These are phyloP conservation scores for Odontomachus brunneus DNA, from an alignment of 1,140 invertebrate genomes.

Conservation along the genomic window DNA sequence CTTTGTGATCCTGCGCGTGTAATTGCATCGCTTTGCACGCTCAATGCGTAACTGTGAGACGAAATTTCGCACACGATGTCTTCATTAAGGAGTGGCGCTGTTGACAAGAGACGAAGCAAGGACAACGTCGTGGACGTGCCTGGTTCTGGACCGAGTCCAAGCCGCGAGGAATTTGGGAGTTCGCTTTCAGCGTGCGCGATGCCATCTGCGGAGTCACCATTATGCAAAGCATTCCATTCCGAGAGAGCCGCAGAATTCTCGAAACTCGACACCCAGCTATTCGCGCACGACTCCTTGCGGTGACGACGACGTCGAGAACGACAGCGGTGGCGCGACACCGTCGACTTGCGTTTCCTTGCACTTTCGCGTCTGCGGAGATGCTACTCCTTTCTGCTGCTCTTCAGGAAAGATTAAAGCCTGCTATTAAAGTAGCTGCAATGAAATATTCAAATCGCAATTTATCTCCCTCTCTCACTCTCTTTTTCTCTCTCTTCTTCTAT, in stretches of 20 bases:
- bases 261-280: constrained; percentile 81
- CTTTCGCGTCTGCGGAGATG: not conserved
- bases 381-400: not conserved
- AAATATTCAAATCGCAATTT: not conserved
- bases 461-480: not conserved
- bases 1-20: not conserved
- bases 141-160: constrained; percentile 77
- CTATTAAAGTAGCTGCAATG: not conserved
- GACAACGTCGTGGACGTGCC: constrained; percentile 1
- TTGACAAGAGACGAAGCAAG: constrained; percentile 6
- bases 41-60: not conserved
- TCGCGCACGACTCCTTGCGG: constrained; percentile 68
- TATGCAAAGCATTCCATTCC: constrained; percentile 83
- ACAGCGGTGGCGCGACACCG: not conserved
- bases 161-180: constrained; percentile 78
- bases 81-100: constrained; percentile 69
- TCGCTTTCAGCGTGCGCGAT: constrained; percentile 71
- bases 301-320: not conserved
- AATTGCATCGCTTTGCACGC: not conserved
- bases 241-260: constrained; percentile 76
- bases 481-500: no score
- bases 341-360: not conserved
- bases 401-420: not conserved
- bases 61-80: constrained; percentile 34
- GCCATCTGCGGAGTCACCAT: constrained; percentile 78